A percentile compares a stretch with the other conserved stretches of the same genome.
Evolutionary conservation across 2,888 invertebrate genomes (phyloP).

Genomic region (Ditylenchus weischeri): DNA sequence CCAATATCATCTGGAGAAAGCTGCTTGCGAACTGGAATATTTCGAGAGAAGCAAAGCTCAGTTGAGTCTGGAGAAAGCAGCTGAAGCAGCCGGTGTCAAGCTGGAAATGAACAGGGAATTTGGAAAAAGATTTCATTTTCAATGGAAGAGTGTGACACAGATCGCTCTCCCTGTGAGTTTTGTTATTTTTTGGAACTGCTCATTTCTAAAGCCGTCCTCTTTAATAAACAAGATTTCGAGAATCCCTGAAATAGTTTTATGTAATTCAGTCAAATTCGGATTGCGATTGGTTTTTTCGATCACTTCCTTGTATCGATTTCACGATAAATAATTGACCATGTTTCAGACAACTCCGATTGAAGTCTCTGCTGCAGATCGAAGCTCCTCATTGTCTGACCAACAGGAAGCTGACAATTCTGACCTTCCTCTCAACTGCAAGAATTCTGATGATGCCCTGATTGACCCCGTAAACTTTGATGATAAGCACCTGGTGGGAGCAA

Average conservation of each 20-base stretch:
- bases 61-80: constrained; percentile 21
- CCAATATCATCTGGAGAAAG: constrained; percentile 25
- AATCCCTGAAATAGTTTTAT: no score
- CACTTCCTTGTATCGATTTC: no score
- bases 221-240: no score
- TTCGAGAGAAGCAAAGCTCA: constrained; percentile 26
- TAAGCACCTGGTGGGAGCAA: constrained; percentile 66
- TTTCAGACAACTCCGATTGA: constrained; percentile 2
- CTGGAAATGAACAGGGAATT: constrained; percentile 19
- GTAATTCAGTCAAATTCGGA: no score
- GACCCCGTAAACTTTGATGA: constrained; percentile 71
- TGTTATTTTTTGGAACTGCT: no score
- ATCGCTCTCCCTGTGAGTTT: constrained; percentile 61
- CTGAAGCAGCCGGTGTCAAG: constrained; percentile 16
- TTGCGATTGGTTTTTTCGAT: no score
- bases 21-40: constrained; percentile 22
- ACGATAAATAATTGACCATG: no score
- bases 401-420: constrained; percentile 9
- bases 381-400: not conserved
- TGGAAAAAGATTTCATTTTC: constrained; percentile 76
- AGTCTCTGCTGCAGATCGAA: no score
- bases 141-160: constrained; percentile 78
- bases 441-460: constrained; percentile 71
- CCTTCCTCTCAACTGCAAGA: constrained; percentile 24
- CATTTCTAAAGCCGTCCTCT: no score